Evolutionary conservation across 2,888 invertebrate species (phyloP).

Genomic region (Galeopsomyia nigrocyanea): DNA sequence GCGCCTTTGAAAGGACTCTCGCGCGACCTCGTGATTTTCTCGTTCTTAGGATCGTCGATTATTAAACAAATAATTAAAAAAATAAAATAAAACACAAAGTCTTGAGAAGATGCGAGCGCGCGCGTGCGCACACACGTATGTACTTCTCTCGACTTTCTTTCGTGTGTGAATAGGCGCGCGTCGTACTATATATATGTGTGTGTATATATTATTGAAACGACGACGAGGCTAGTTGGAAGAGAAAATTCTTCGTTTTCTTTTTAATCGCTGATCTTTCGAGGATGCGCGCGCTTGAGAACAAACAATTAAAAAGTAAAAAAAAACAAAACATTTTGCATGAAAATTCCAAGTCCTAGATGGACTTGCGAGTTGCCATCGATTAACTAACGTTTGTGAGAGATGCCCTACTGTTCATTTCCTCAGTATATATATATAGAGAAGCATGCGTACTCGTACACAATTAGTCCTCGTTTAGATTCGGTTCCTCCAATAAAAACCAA

Average conservation of each 20-base stretch:
- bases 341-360: conserved; percentile 41
- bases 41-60: conserved; percentile 38
- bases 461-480: conserved; percentile 25
- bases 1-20: conserved; percentile 46
- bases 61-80: conserved; percentile 19
- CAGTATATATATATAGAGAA: conserved; percentile 27
- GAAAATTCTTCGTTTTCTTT: conserved; percentile 39
- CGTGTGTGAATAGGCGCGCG: conserved; percentile 16
- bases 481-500: conserved; percentile 26
- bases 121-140: conserved; percentile 23
- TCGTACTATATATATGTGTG: conserved; percentile 13
- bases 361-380: conserved; percentile 59
- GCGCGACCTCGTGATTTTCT: conserved; percentile 36
- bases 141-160: conserved; percentile 10
- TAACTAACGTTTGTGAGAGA: conserved; percentile 58
- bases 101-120: conserved; percentile 17
- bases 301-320: conserved; percentile 31
- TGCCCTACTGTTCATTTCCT: conserved; percentile 62
- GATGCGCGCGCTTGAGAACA: conserved; percentile 32
- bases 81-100: conserved; percentile 8
- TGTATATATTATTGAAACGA: conserved; percentile 40
- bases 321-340: neutral
- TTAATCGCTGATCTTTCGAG: conserved; percentile 44
- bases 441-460: conserved; percentile 26
- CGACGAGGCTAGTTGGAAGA: conserved; percentile 46